Conservation (phyloP, 2,113 vertebrate species). For the Ochotona curzoniae region DNA sequence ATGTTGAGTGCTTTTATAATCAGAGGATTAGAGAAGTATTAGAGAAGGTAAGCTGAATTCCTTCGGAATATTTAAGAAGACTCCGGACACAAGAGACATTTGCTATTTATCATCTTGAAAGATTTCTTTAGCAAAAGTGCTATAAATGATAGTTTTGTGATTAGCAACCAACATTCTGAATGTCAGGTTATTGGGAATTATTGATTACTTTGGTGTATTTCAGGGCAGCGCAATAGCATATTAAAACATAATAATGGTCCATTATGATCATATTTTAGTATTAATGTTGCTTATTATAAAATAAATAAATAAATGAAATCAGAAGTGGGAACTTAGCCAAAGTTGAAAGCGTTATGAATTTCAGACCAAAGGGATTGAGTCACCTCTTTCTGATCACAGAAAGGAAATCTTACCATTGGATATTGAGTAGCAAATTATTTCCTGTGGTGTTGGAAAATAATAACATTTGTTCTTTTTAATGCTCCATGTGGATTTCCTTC, state of each 20-base stretch:
- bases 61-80: background rate
- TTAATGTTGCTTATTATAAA: background rate
- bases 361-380: background rate
- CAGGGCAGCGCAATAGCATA: background rate
- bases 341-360: background rate
- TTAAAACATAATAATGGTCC: background rate
- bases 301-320: background rate
- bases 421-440: constrained; percentile 15
- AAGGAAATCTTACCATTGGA: background rate
- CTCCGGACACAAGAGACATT: background rate
- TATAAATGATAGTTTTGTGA: background rate
- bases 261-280: background rate
- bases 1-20: background rate
- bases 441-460: background rate
- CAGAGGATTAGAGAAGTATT: background rate
- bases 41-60: background rate
- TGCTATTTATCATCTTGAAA: background rate
- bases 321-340: background rate
- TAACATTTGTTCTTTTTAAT: background rate
- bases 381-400: background rate
- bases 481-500: background rate
- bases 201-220: background rate
- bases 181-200: background rate
- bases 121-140: background rate
- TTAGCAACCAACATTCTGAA: background rate